These are phyloP conservation scores for Peucedramus taeniatus DNA, from an alignment of 2,113 vertebrate genomes.

Conservation along the genomic window DNA sequence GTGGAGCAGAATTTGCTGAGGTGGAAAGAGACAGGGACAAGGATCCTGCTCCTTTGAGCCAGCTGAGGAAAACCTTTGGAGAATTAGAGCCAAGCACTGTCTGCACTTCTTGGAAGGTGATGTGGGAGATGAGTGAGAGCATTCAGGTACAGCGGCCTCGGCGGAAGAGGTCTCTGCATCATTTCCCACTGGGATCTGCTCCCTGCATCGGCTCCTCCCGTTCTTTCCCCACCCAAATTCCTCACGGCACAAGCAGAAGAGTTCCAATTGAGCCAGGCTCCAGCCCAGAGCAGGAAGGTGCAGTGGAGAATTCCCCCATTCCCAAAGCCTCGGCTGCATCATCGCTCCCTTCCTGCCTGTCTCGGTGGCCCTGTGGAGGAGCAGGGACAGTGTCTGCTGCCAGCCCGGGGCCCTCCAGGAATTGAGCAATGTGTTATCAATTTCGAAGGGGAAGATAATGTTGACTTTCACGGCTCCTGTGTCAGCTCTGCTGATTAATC, in stretches of 20 bases:
- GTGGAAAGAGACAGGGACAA: too few relatives aligned
- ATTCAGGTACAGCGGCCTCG: neutral
- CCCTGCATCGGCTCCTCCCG: neutral
- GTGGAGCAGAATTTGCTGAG: neutral
- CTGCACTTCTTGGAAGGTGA: neutral
- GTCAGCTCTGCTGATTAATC: neutral
- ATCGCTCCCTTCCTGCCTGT: neutral
- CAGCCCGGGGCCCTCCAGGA: neutral
- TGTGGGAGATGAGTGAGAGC: neutral
- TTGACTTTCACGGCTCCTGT: neutral
- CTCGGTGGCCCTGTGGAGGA: neutral
- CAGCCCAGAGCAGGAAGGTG: neutral
- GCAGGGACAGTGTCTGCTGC: neutral
- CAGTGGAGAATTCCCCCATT: neutral
- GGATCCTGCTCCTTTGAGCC: neutral
- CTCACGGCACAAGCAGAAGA: neutral
- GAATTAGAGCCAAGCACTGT: too few relatives aligned
- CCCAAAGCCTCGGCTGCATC: neutral
- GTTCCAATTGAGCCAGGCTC: neutral
- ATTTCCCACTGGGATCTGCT: neutral
- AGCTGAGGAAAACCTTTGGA: neutral
- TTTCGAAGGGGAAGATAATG: neutral
- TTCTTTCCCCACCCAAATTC: neutral
- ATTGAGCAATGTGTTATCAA: neutral
- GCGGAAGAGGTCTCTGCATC: neutral